Percentiles rank a stretch among this genome's conserved stretches.
Evolutionary conservation across 2,113 vertebrate genomes (phyloP).

Genomic region (Notothenia rossii): DNA sequence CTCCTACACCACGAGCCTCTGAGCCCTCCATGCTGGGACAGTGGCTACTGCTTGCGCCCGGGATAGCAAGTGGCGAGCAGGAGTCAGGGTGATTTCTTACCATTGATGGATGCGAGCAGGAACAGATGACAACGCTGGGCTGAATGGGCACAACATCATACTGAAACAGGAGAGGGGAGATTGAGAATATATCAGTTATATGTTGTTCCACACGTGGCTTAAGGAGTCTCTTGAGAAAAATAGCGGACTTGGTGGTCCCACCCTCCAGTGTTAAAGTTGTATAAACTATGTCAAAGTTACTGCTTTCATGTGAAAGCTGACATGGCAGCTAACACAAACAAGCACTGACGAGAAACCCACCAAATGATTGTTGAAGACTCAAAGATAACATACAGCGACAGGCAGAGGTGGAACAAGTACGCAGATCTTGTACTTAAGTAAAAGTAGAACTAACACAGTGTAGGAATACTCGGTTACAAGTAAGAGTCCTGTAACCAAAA

Average conservation of each 20-base stretch:
- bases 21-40: slow-evolving; percentile 90
- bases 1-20: slow-evolving; percentile 81
- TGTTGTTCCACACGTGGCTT: background rate
- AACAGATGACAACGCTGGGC: slow-evolving; percentile 95
- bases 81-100: slow-evolving; percentile 95
- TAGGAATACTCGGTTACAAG: too few species aligned
- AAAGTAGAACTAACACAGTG: too few species aligned
- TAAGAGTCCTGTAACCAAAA: too few species aligned
- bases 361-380: background rate
- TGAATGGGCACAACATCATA: slow-evolving; percentile 98
- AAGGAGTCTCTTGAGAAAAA: slow-evolving; percentile 11
- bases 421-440: too few species aligned
- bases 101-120: slow-evolving; percentile 96
- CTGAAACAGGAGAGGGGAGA: slow-evolving; percentile 77
- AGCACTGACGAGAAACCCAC: slow-evolving; percentile 2
- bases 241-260: slow-evolving; percentile 22
- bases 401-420: background rate
- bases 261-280: slow-evolving; percentile 40
- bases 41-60: slow-evolving; percentile 88
- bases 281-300: slow-evolving; percentile 41
- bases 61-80: slow-evolving; percentile 87
- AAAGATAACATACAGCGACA: background rate
- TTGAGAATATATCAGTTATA: slow-evolving; percentile 19
- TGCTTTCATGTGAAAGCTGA: slow-evolving; percentile 38
- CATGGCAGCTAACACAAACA: slow-evolving; percentile 9